These are phyloP conservation scores for Hirtodrosophila trivittata DNA, from an alignment of 2,888 invertebrate species.

Conservation along the genomic window DNA sequence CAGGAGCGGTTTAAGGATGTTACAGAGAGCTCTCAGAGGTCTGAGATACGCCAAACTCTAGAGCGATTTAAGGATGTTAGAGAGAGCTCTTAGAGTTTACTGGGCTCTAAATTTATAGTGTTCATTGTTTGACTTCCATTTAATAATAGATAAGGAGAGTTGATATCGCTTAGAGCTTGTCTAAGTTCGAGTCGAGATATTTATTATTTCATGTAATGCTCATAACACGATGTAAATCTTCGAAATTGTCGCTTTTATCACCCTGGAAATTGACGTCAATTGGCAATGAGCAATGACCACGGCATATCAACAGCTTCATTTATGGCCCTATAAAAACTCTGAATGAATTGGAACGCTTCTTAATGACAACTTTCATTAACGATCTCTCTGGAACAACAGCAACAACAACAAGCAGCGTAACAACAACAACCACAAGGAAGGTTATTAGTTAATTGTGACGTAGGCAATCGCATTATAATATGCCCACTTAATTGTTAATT, in stretches of 20 bases:
- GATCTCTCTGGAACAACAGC: constrained; percentile 17
- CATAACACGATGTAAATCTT: constrained; percentile 18
- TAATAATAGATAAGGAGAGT: too few relatives aligned
- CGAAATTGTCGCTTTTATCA: constrained; percentile 27
- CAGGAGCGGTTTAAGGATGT: too few relatives aligned
- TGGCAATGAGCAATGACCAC: constrained; percentile 25
- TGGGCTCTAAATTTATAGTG: too few relatives aligned
- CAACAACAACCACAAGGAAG: constrained; percentile 12
- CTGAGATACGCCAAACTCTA: too few relatives aligned
- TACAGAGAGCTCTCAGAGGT: too few relatives aligned
- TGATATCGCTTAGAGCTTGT: too few relatives aligned
- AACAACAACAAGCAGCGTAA: constrained; percentile 1
- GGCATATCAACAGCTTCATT: constrained; percentile 29
- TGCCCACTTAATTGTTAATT: constrained; percentile 74
- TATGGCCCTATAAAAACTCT: constrained; percentile 42
- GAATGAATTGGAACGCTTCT: constrained; percentile 41
- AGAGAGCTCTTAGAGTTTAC: too few relatives aligned
- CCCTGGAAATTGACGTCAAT: constrained; percentile 34
- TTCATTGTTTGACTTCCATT: too few relatives aligned
- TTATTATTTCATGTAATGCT: not conserved
- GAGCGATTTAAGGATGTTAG: too few relatives aligned
- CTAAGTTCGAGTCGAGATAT: too few relatives aligned
- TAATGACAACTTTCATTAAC: constrained; percentile 70
- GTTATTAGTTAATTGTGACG: constrained; percentile 76
- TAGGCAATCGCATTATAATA: constrained; percentile 67